Evolutionary conservation across 2,113 vertebrate species (phyloP).

Genomic region (Erythrocebus patas): DNA sequence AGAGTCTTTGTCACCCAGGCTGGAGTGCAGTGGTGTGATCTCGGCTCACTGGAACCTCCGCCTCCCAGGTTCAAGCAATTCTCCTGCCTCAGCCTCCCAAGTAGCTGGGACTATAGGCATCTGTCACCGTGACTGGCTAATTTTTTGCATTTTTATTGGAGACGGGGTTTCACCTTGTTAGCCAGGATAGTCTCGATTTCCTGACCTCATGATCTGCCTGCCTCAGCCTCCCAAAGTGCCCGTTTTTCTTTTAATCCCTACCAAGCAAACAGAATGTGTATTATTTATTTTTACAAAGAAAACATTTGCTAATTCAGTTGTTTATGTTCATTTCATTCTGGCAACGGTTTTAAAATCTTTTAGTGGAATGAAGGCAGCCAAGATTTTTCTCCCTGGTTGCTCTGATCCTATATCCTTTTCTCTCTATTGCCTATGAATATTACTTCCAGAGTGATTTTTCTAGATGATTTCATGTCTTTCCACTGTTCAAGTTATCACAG

Average conservation of each 20-base stretch:
- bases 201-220: too few species aligned
- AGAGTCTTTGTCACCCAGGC: too few species aligned
- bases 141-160: too few species aligned
- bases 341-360: background rate
- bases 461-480: background rate
- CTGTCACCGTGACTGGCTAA: too few species aligned
- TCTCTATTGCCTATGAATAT: background rate
- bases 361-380: background rate
- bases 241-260: background rate
- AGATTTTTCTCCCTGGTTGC: background rate
- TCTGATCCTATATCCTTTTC: background rate
- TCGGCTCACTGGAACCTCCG: fast-evolving
- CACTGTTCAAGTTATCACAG: background rate
- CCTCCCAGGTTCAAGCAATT: too few species aligned
- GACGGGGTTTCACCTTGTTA: too few species aligned
- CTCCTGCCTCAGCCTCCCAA: too few species aligned
- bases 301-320: background rate
- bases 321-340: background rate
- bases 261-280: background rate
- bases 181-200: too few species aligned
- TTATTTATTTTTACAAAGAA: background rate
- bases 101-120: too few species aligned
- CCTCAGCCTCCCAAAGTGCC: too few species aligned
- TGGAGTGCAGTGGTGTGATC: too few species aligned
- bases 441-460: background rate